Conservation (phyloP, 2,888 invertebrate species). For the Tipula vernalis region DNA sequence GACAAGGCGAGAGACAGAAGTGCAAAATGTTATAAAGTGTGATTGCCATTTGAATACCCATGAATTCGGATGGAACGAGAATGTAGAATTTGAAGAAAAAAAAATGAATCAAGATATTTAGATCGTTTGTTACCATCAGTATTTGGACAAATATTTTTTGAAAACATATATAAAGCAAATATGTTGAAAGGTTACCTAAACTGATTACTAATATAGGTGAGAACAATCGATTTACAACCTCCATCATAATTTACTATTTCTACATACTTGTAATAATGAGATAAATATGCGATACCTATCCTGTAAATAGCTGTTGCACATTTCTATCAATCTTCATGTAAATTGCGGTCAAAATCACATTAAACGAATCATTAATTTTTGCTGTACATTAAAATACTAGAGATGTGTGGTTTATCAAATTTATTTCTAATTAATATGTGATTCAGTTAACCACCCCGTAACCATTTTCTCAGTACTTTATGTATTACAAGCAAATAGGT, state of each 20-base stretch:
- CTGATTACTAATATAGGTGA: too few relatives aligned
- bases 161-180: not conserved
- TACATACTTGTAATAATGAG: not conserved
- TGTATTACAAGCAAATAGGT: too few relatives aligned
- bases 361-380: not conserved
- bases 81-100: not conserved
- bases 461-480: too few relatives aligned
- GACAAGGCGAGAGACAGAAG: not conserved
- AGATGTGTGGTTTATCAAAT: not conserved
- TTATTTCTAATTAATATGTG: not conserved
- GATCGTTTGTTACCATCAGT: not conserved
- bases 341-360: not conserved
- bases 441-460: not conserved
- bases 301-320: not conserved
- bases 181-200: too few relatives aligned
- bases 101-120: not conserved
- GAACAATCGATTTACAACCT: too few relatives aligned
- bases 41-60: not conserved
- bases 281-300: not conserved
- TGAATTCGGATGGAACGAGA: too few relatives aligned
- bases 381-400: not conserved
- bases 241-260: too few relatives aligned
- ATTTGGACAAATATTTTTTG: not conserved
- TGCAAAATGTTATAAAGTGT: not conserved
- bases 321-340: not conserved